phyloP scores from a whole-genome alignment of 2,113 vertebrate genomes.

The Isurus oxyrinchus region DNA sequence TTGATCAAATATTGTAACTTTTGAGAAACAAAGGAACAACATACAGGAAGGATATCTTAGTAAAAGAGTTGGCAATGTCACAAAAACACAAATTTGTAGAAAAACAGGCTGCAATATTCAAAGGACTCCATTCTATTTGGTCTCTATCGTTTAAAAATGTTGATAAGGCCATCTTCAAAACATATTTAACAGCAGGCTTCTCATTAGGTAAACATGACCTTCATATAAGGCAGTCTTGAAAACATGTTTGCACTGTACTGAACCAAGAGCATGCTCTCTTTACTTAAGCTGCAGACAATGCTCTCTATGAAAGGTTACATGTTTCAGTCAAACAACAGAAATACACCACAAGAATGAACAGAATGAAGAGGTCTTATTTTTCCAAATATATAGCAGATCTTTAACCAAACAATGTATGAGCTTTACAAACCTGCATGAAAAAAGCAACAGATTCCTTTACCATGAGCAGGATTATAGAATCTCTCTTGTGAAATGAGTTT shows the following conservation, averaged over 20 bases:
- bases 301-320: not conserved
- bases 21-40: not conserved
- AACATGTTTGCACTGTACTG: not conserved
- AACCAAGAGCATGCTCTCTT: not conserved
- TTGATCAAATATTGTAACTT: not conserved
- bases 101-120: not conserved
- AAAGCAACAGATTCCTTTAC: not conserved
- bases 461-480: not conserved
- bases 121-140: not conserved
- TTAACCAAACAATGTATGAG: not conserved
- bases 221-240: not conserved
- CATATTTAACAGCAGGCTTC: too few species aligned
- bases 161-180: not conserved
- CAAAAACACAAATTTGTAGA: not conserved
- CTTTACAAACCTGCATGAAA: not conserved
- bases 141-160: not conserved
- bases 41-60: not conserved
- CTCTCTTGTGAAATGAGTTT: not conserved
- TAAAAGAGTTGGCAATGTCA: not conserved
- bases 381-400: not conserved
- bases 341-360: not conserved
- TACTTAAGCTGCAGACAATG: not conserved
- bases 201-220: not conserved
- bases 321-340: conserved; percentile 1
- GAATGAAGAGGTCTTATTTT: not conserved